Conservation (phyloP, 2,797 vertebrate genomes). For the Anguilla marmorata region DNA sequence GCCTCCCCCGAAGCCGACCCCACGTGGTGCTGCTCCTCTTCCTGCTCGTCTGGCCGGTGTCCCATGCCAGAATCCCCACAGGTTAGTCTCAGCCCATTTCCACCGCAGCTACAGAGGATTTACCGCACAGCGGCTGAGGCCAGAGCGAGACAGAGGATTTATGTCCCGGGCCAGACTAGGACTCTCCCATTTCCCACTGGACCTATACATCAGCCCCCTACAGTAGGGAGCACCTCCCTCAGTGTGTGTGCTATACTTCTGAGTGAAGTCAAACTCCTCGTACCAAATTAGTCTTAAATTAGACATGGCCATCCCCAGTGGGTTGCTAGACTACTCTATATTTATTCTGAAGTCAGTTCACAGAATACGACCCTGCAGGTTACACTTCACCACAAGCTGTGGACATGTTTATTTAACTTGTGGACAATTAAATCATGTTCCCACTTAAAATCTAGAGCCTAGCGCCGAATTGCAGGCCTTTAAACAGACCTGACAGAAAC, state of each 20-base stretch:
- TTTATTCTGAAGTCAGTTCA: not conserved
- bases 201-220: constrained; percentile 13
- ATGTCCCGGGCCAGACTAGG: not conserved
- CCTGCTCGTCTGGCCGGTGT: constrained; percentile 9
- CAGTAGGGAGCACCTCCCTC: not conserved
- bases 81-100: constrained; percentile 9
- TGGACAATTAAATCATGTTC: not conserved
- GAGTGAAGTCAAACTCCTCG: not conserved
- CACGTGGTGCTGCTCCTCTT: constrained; percentile 10
- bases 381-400: not conserved
- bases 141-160: not conserved
- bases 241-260: not conserved
- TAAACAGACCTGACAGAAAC: not conserved
- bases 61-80: constrained; percentile 25
- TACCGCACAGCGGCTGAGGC: not conserved
- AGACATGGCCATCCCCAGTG: not conserved
- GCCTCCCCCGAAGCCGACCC: not conserved
- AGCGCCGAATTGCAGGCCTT: not conserved
- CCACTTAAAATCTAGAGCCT: not conserved
- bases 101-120: not conserved
- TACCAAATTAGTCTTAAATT: not conserved
- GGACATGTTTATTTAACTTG: not conserved
- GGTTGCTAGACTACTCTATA: not conserved
- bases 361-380: not conserved
- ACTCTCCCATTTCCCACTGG: not conserved